Evolutionary conservation across 2,797 vertebrate species (phyloP).

Genomic region (Rhinatrema bivittatum): DNA sequence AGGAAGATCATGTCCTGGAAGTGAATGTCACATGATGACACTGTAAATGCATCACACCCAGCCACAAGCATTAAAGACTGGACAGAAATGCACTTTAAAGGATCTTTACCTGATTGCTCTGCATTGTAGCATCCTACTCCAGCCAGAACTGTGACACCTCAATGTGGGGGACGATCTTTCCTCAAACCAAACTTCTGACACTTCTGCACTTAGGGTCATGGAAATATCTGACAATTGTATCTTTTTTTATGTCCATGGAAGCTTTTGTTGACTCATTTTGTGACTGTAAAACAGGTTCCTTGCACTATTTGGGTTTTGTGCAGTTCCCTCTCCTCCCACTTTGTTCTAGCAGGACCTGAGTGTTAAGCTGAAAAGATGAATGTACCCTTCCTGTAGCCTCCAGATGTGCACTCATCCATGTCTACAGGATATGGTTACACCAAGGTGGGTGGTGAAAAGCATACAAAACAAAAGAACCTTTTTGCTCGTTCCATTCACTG

Average conservation of each 20-base stretch:
- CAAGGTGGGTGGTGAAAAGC: conserved; percentile 10
- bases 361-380: no score
- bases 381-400: conserved; percentile 2
- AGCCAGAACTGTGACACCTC: not conserved
- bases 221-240: conserved; percentile 41
- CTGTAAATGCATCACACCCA: not conserved
- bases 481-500: conserved; percentile 1
- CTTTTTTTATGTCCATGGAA: conserved; percentile 38
- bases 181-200: conserved; percentile 26
- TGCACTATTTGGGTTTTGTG: conserved; percentile 11
- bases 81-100: conserved; percentile 37
- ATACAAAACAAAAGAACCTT: not conserved
- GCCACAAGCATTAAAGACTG: conserved; percentile 14
- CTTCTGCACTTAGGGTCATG: conserved; percentile 23
- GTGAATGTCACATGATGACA: conserved; percentile 86
- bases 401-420: no score
- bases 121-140: conserved; percentile 13
- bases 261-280: conserved; percentile 38
- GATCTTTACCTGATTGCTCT: conserved; percentile 29
- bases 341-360: not conserved
- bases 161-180: not conserved
- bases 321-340: conserved; percentile 15
- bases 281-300: conserved; percentile 31
- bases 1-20: conserved; percentile 89
- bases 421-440: no score